Conservation (phyloP, 2,888 invertebrate species). For the Drosophila neotestacea region DNA sequence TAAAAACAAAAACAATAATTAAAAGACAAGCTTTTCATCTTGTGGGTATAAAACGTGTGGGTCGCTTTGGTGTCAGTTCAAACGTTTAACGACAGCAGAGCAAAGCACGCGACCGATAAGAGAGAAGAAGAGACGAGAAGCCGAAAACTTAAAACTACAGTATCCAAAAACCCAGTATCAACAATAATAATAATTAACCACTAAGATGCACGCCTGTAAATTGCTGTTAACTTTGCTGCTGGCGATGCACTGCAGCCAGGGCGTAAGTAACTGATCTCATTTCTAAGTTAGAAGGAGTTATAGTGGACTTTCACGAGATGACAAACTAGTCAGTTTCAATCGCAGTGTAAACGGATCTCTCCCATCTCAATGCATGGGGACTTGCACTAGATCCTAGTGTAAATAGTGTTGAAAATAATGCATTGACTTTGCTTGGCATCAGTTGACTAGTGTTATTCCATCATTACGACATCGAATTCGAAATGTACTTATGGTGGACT, state of each 20-base stretch:
- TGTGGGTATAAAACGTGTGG: slow-evolving; percentile 69
- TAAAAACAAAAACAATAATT: slow-evolving; percentile 6
- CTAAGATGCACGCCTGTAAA: slow-evolving; percentile 51
- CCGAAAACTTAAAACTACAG: background rate
- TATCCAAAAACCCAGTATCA: background rate
- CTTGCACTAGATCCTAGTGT: too few species aligned
- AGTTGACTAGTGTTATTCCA: too few species aligned
- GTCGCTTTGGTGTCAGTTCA: slow-evolving; percentile 62
- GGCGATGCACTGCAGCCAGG: slow-evolving; percentile 55
- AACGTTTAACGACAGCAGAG: slow-evolving; percentile 64
- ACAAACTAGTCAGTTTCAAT: too few species aligned
- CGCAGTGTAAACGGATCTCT: too few species aligned
- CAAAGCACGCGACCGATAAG: slow-evolving; percentile 64
- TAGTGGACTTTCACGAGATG: too few species aligned
- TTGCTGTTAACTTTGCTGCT: slow-evolving; percentile 51
- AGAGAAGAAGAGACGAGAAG: slow-evolving; percentile 7
- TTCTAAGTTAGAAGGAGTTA: background rate
- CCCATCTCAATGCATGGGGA: too few species aligned
- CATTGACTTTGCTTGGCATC: too few species aligned
- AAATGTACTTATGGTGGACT: too few species aligned
- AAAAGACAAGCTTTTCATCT: slow-evolving; percentile 38
- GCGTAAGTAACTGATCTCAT: slow-evolving; percentile 39
- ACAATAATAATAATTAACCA: slow-evolving; percentile 4
- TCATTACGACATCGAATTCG: too few species aligned
- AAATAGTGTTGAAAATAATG: too few species aligned